Evolutionary conservation across 2,113 vertebrate species (phyloP).

Genomic region (Pterocles burchelli): DNA sequence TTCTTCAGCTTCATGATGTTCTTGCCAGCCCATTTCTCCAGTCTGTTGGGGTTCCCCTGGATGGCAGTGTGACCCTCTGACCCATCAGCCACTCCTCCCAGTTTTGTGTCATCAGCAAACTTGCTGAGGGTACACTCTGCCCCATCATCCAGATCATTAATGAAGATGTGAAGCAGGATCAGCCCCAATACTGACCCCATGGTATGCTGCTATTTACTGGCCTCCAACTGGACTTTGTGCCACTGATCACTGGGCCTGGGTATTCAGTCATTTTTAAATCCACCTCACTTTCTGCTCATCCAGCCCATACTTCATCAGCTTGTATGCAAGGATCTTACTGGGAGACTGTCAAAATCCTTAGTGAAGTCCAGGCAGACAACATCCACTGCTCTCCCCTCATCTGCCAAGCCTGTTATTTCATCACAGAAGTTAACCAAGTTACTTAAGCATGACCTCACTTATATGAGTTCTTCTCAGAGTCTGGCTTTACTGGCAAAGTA

Average conservation of each 20-base stretch:
- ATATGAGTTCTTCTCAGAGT: neutral
- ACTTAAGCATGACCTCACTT: neutral
- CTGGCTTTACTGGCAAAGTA: neutral
- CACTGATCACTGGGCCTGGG: neutral
- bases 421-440: neutral
- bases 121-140: neutral
- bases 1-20: neutral
- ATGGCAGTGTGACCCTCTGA: neutral
- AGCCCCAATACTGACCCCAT: neutral
- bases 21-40: neutral
- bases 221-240: neutral
- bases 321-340: neutral
- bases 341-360: neutral
- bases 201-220: neutral
- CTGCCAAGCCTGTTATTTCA: neutral
- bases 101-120: neutral
- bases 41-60: neutral
- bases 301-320: neutral
- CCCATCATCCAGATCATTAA: neutral
- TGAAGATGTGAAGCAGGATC: neutral
- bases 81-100: neutral
- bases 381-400: neutral
- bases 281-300: neutral
- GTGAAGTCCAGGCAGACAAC: neutral
- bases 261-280: neutral